Evolutionary conservation across 35 echinoderm and acorn worm species (phyloP), one percentile per base, ranked within the genome.

Genomic region (Apostichopus japonicus): DNA sequence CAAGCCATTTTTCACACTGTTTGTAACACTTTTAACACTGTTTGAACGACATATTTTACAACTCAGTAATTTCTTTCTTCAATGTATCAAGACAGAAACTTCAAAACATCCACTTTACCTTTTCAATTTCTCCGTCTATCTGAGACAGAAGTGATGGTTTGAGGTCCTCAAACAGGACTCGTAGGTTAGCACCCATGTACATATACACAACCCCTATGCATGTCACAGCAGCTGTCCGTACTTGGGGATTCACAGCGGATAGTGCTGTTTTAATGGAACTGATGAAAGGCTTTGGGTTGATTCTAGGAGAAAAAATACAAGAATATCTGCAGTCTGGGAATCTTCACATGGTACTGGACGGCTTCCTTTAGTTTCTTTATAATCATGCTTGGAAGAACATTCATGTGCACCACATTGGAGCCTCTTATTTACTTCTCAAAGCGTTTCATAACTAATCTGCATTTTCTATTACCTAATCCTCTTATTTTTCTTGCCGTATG

Each of bases 51-150:
- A 0, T 0, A 10, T 33, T 14, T 15, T 59, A 90, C 88, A 79
- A 6, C 33, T 44, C 33, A 44, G 33, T 0, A 44, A 44, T 44
- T 44, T 44, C 33, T 44, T 44, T 44, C 33, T 44, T 44, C 33
- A 44, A 44, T 44, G 33, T 44, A 44, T 44, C 2, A 44, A 44
- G 33, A 44, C 33, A 44, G 33, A 44, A 44, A 44, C 1, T 44
- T 44, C 33, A 44, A 44, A 44, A 44, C 2, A 44, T 44, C 33
- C 33, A 44, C 33, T 44, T 44, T 44, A 99, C 97, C 90, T 99
- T 99, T 62, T 96, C 95, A 93, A 99, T 93, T 78, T 98, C 97
- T 0, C 95, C 91, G 72, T 99, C 97, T 80, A 99, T 96, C 83
- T 92, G 91, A 14, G 91, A n/a, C 17, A 99, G 70, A 15, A 95